Evolutionary conservation across 2,888 invertebrate genomes (phyloP).

Genomic region (Drosophila mettleri): DNA sequence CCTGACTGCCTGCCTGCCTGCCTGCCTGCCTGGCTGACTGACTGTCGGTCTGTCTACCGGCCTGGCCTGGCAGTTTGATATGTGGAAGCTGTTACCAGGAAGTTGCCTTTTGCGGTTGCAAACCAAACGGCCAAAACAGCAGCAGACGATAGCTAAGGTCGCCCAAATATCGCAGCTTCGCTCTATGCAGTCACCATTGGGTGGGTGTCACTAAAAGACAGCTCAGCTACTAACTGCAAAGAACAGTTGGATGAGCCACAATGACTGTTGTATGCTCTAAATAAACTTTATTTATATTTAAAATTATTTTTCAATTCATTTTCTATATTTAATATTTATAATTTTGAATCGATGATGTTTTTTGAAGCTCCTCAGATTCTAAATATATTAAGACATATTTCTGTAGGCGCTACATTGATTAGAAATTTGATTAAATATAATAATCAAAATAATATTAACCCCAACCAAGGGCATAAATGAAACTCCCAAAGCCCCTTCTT

Average conservation of each 20-base stretch:
- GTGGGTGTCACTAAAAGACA: constrained; percentile 32
- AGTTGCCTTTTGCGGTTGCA: constrained; percentile 51
- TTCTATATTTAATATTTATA: too few species aligned
- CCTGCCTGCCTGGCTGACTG: constrained; percentile 23
- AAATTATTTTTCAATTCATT: too few species aligned
- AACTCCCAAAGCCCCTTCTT: neutral
- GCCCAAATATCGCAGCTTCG: constrained; percentile 57
- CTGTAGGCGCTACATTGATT: neutral
- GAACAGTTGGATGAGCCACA: neutral
- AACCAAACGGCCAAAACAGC: constrained; percentile 19
- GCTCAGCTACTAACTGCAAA: constrained; percentile 1
- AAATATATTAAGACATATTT: neutral
- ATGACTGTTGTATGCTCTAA: constrained; percentile 6
- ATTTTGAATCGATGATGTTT: too few species aligned
- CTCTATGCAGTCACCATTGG: neutral
- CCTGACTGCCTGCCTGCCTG: constrained; percentile 28
- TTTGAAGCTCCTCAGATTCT: neutral
- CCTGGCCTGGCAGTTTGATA: constrained; percentile 57
- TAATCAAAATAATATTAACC: constrained; percentile 11
- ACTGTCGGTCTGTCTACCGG: constrained; percentile 29
- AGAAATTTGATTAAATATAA: too few species aligned
- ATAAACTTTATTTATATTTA: neutral
- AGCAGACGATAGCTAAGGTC: constrained; percentile 58
- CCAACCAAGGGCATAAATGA: constrained; percentile 39
- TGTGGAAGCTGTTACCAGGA: constrained; percentile 62